Conservation (phyloP, 1,140 invertebrate genomes). For the Anagrus nilaparvatae region DNA sequence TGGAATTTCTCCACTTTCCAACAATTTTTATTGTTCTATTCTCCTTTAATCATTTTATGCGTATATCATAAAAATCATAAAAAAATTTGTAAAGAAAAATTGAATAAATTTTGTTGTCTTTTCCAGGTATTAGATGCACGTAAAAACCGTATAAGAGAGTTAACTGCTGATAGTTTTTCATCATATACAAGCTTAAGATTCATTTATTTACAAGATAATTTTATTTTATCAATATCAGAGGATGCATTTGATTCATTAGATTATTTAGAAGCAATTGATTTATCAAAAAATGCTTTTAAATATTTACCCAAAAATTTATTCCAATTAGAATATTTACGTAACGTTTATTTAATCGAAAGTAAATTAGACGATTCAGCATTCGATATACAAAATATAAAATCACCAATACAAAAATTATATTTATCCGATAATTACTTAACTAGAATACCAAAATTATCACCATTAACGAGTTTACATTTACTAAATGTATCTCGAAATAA, state of each 20-base stretch:
- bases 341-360: conserved; percentile 26
- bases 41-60: too few relatives aligned
- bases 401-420: conserved; percentile 24
- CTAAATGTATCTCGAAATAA: conserved; percentile 36
- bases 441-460: conserved; percentile 22
- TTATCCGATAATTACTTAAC: conserved; percentile 25
- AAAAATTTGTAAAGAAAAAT: too few relatives aligned
- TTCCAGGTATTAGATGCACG: conserved; percentile 36
- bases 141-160: conserved; percentile 29
- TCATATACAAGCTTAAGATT: conserved; percentile 29
- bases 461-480: conserved; percentile 20
- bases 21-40: too few relatives aligned
- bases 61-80: too few relatives aligned
- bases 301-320: conserved; percentile 26
- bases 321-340: conserved; percentile 24
- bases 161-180: conserved; percentile 30
- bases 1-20: too few relatives aligned
- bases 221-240: conserved; percentile 30
- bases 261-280: conserved; percentile 31
- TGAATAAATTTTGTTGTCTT: too few relatives aligned
- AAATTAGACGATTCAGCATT: conserved; percentile 23
- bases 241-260: conserved; percentile 27
- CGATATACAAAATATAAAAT: conserved; percentile 12
- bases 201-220: conserved; percentile 37
- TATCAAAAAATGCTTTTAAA: conserved; percentile 26